These are phyloP conservation scores for Chloropsis hardwickii DNA, from an alignment of 2,113 vertebrate species.

Conservation along the genomic window DNA sequence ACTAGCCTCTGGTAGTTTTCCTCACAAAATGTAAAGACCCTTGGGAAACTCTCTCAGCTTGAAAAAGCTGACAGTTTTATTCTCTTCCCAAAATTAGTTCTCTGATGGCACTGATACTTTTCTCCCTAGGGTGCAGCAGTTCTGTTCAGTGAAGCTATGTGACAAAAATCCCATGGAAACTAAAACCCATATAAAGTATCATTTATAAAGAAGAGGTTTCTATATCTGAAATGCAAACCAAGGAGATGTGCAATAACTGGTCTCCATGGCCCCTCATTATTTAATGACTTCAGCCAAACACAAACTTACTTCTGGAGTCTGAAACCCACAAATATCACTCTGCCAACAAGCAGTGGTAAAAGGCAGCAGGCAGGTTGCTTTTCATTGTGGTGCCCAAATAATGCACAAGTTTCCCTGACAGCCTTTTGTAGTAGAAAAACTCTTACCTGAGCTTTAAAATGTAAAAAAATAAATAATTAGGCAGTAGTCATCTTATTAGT, in stretches of 20 bases:
- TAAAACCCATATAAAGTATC: not conserved
- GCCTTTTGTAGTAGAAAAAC: not conserved
- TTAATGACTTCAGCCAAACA: not conserved
- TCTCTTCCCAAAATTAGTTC: not conserved
- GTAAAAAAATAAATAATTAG: not conserved
- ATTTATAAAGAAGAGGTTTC: not conserved
- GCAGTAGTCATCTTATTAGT: not conserved
- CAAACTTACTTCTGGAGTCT: not conserved
- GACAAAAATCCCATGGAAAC: not conserved
- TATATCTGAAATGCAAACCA: not conserved
- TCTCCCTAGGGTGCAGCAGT: not conserved
- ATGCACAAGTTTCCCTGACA: not conserved
- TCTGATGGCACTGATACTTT: not conserved
- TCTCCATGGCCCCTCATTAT: not conserved
- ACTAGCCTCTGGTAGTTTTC: not conserved
- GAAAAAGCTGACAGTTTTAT: not conserved
- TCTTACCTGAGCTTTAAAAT: not conserved
- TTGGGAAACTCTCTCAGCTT: not conserved
- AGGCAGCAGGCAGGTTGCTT: not conserved
- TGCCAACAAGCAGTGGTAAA: not conserved
- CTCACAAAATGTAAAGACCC: not conserved
- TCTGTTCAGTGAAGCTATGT: not conserved
- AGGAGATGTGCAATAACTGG: not conserved
- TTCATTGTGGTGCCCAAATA: not conserved
- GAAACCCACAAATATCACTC: not conserved